These are phyloP conservation scores for Xanthia icteritia DNA, from an alignment of 2,888 invertebrate species.

Conservation along the genomic window DNA sequence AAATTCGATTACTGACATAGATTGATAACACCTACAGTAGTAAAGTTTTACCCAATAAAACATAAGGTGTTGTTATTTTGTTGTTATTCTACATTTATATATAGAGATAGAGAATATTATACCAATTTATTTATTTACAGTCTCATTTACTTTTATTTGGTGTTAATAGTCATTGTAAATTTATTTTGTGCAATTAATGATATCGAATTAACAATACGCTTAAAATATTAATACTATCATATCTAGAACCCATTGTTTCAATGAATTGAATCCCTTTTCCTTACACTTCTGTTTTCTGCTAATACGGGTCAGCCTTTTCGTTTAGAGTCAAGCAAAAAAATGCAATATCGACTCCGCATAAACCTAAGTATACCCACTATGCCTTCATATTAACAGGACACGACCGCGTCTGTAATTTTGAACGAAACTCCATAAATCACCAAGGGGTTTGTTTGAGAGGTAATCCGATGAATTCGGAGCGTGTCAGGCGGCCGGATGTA, in stretches of 20 bases:
- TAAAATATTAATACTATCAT: background rate
- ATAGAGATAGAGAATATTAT: background rate
- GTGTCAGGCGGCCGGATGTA: conserved; percentile 75
- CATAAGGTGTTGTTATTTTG: background rate
- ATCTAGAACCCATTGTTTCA: background rate
- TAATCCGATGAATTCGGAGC: conserved; percentile 67
- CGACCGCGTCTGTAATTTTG: conserved; percentile 47
- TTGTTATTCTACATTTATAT: conserved; percentile 10
- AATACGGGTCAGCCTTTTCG: background rate
- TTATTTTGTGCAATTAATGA: background rate
- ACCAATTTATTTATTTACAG: conserved; percentile 6
- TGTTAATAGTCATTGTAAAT: background rate
- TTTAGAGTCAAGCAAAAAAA: background rate
- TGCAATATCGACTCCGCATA: background rate
- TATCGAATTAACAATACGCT: background rate
- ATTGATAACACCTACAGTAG: background rate
- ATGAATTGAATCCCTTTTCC: background rate
- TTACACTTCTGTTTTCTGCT: background rate
- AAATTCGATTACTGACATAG: background rate
- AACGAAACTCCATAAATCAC: conserved; percentile 65
- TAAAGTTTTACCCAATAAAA: conserved; percentile 4
- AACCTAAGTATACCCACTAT: conserved; percentile 1
- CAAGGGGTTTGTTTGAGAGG: conserved; percentile 66
- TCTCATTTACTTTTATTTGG: conserved; percentile 13
- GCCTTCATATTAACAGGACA: conserved; percentile 31